Evolutionary conservation across 1,140 invertebrate species (phyloP).

Genomic region (Aphaenogaster floridana): DNA sequence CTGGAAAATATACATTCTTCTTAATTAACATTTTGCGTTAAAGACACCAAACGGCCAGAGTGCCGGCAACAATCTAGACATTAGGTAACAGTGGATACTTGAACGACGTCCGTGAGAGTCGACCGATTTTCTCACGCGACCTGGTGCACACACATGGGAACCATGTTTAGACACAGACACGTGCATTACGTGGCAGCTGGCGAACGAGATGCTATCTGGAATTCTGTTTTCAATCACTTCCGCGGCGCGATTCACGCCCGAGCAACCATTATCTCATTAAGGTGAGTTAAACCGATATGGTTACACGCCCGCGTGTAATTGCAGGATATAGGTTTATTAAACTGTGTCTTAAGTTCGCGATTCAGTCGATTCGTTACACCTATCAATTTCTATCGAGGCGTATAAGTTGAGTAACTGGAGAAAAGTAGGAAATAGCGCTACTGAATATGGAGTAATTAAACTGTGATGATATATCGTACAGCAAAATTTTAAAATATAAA

Average conservation of each 20-base stretch:
- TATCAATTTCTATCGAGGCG: neutral
- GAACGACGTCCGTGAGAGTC: constrained; percentile 70
- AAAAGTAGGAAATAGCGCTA: neutral
- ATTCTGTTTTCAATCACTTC: constrained; percentile 72
- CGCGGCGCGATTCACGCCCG: constrained; percentile 35
- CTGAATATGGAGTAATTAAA: neutral
- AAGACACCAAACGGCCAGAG: neutral
- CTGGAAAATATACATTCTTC: neutral
- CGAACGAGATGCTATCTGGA: constrained; percentile 69
- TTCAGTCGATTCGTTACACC: neutral
- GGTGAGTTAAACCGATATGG: neutral
- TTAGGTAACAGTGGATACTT: constrained; percentile 65
- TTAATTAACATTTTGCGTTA: neutral
- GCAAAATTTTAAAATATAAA: neutral
- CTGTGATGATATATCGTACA: neutral
- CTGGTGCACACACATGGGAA: constrained; percentile 34
- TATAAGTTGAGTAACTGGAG: neutral
- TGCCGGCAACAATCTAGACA: neutral
- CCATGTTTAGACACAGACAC: constrained; percentile 46
- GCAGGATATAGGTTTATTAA: constrained; percentile 36
- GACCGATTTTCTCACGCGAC: constrained; percentile 75
- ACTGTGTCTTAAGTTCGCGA: neutral
- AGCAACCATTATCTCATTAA: constrained; percentile 59
- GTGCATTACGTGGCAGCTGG: constrained; percentile 19
- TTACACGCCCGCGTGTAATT: constrained; percentile 14